Percentiles rank a stretch among this genome's conserved stretches.
Evolutionary conservation across 2,888 invertebrate species (phyloP).

Genomic region (Platycheirus albimanus): DNA sequence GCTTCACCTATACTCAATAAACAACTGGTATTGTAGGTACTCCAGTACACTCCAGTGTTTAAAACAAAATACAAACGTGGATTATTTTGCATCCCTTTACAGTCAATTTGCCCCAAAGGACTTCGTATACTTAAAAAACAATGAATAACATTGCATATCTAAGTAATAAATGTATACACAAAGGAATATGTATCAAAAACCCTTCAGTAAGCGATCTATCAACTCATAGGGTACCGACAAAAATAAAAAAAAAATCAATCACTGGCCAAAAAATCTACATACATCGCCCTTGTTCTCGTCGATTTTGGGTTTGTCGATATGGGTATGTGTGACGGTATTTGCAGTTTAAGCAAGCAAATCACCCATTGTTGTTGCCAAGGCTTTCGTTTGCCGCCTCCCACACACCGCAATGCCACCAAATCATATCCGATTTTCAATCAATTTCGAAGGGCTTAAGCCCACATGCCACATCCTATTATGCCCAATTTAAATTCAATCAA

Average conservation of each 20-base stretch:
- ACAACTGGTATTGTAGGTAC: too few relatives aligned
- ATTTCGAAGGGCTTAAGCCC: conserved; percentile 72
- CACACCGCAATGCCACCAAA: conserved; percentile 45
- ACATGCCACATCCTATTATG: conserved; percentile 74
- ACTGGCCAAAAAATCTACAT: conserved; percentile 48
- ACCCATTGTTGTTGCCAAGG: neutral
- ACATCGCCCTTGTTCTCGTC: conserved; percentile 1
- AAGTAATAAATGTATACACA: conserved; percentile 4
- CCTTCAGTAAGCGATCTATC: conserved; percentile 35
- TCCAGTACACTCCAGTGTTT: neutral
- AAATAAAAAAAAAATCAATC: conserved; percentile 35
- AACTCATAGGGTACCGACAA: neutral
- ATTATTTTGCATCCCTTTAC: conserved; percentile 14
- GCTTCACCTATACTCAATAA: too few relatives aligned
- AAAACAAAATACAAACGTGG: neutral
- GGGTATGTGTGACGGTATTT: neutral
- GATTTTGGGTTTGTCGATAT: neutral
- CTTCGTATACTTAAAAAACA: conserved; percentile 6
- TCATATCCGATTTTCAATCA: conserved; percentile 74
- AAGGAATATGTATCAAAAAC: conserved; percentile 2
- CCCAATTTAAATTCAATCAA: conserved; percentile 74
- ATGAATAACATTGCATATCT: conserved; percentile 49
- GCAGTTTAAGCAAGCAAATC: conserved; percentile 21
- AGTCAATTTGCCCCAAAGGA: conserved; percentile 24
- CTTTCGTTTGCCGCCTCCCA: neutral